These are phyloP conservation scores for Penelope pileata DNA, from an alignment of 2,113 vertebrate genomes.

Conservation along the genomic window DNA sequence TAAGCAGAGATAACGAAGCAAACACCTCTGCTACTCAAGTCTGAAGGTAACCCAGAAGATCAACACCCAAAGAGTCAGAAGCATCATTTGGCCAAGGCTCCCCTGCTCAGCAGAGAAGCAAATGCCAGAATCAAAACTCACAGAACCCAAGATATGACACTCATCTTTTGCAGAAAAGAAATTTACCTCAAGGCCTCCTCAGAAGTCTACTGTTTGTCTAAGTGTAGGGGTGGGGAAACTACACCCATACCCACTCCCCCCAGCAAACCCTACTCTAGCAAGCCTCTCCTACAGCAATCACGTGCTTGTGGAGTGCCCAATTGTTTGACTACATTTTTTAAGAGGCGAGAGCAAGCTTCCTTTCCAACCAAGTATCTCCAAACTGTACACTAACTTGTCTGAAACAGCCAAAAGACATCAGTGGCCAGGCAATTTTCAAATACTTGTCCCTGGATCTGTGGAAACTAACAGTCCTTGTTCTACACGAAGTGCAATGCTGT, in stretches of 20 bases:
- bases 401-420: not conserved
- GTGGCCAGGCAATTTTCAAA: not conserved
- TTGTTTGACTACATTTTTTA: not conserved
- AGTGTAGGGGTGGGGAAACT: not conserved
- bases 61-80: not conserved
- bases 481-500: not conserved
- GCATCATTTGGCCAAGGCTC: not conserved
- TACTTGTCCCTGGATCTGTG: not conserved
- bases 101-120: not conserved
- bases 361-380: not conserved
- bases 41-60: not conserved
- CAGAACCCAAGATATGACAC: not conserved
- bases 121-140: not conserved
- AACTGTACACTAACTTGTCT: not conserved
- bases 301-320: not conserved
- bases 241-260: not conserved
- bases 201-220: not conserved
- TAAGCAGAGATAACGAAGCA: not conserved
- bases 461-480: not conserved
- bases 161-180: not conserved
- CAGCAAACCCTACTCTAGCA: not conserved
- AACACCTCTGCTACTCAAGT: not conserved
- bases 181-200: not conserved
- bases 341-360: not conserved
- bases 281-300: not conserved